These are phyloP conservation scores for Dryadula phaetusa DNA, from an alignment of 2,888 invertebrate genomes.

Conservation along the genomic window DNA sequence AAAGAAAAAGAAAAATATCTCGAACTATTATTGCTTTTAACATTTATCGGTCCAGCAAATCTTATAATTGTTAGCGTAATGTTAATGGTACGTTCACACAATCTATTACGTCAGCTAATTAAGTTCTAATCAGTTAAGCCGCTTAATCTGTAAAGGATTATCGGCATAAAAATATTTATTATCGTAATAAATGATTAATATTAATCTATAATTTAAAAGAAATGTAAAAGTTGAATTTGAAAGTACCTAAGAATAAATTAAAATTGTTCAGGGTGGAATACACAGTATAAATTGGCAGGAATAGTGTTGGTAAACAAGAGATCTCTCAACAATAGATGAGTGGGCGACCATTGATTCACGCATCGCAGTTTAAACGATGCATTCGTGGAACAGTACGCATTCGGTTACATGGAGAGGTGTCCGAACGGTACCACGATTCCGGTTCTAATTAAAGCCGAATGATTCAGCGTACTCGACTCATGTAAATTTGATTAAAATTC, in stretches of 20 bases:
- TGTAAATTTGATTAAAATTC: constrained; percentile 74
- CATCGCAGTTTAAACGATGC: constrained; percentile 58
- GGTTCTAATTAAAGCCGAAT: constrained; percentile 74
- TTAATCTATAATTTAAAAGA: neutral
- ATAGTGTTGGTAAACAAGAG: constrained; percentile 37
- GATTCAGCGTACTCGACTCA: constrained; percentile 65
- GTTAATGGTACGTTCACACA: constrained; percentile 51
- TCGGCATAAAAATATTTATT: constrained; percentile 15
- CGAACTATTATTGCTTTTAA: neutral
- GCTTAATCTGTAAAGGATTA: constrained; percentile 41
- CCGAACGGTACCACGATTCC: constrained; percentile 71
- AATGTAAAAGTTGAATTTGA: neutral
- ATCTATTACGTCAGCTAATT: constrained; percentile 43
- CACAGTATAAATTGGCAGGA: constrained; percentile 25
- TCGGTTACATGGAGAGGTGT: constrained; percentile 61
- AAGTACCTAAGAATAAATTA: neutral
- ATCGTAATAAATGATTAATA: constrained; percentile 5
- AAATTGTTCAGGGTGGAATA: neutral
- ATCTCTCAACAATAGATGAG: constrained; percentile 38
- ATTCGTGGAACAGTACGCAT: constrained; percentile 68
- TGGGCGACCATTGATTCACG: constrained; percentile 56
- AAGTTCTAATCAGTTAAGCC: constrained; percentile 42
- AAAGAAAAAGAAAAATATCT: neutral
- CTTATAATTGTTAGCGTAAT: constrained; percentile 3
- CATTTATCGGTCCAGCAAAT: constrained; percentile 17